Evolutionary conservation across 2,797 vertebrate genomes (phyloP), one percentile per base, ranked within the genome.

Genomic region (Phaenicophaeus curvirostris): DNA sequence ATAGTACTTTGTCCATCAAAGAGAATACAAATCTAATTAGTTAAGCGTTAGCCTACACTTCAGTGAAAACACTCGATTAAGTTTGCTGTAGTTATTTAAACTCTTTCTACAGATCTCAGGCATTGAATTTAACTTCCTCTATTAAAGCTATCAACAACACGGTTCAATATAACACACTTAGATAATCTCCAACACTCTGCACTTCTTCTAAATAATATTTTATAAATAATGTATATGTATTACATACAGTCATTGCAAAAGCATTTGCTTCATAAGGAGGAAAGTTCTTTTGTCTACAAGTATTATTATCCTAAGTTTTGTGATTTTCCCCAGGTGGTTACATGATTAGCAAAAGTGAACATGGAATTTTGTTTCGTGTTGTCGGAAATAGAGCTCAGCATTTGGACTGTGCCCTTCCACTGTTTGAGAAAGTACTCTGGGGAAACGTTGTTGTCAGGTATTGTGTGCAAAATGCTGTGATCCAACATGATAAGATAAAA

Each of bases 291-390:
- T 51, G 18, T 48, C n/a, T 74, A 27, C 6, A 75, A 63, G 46
- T 51, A 37, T 1, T 31, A 2, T 2, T 57, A 13, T 39, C 9
- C 11, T 0, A 61, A 79, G 39, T 39, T 51, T 75, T 78, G 8
- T 66, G 16, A 27, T 62, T 85, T 75, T 82, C 39, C 65, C 42
- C 7, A 18, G 6, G 3, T 91, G 9, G 73, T 55, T 67, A 50
- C 53, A 35, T 62, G 14, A 66, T 37, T 84, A 42, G 20, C 15
- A 46, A 71, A 71, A 81, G 12, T 1, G 5, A 74, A 63, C 11
- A 39, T 39, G 39, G 39, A 39, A 13, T 39, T 39, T 39, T 39
- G 39, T 39, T 39, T 39, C 39, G 39, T n/a, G n/a, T n/a, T n/a
- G n/a, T n/a, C n/a, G n/a, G n/a, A n/a, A n/a, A n/a, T n/a, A n/a